Conservation (phyloP, 1,140 invertebrate species). For the Cryptotermes secundus region DNA sequence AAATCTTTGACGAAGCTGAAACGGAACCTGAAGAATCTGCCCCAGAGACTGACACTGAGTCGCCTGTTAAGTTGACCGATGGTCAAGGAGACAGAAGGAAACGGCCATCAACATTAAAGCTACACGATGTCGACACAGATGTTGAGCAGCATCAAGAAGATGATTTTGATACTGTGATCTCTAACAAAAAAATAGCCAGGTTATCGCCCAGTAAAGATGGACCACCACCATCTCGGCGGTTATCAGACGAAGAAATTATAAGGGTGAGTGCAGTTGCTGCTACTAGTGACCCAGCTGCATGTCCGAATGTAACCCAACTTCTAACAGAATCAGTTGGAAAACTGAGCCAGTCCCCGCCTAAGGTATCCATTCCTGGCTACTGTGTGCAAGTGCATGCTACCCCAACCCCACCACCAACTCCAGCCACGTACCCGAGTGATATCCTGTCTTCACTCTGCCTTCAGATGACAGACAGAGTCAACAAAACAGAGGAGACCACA, state of each 20-base stretch:
- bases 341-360: conserved; percentile 26
- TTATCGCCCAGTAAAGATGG: neutral
- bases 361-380: conserved; percentile 15
- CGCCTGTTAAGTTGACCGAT: neutral
- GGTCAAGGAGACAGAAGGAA: neutral
- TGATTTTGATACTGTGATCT: conserved; percentile 42
- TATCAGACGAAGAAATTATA: conserved; percentile 35
- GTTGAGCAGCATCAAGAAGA: conserved; percentile 40
- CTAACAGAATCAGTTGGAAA: conserved; percentile 20
- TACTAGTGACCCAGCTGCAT: neutral
- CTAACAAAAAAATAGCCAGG: conserved; percentile 36
- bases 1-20: conserved; percentile 56
- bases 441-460: conserved; percentile 36
- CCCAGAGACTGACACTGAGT: conserved; percentile 50
- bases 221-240: neutral
- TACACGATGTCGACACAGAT: conserved; percentile 7
- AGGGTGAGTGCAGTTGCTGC: conserved; percentile 33
- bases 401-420: conserved; percentile 27
- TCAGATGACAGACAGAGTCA: conserved; percentile 42
- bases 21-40: conserved; percentile 57
- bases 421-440: neutral
- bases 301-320: neutral
- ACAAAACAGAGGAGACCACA: conserved; percentile 41
- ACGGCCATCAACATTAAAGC: neutral
- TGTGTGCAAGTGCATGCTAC: conserved; percentile 4